Evolutionary conservation across 2,888 invertebrate species (phyloP).

Genomic region (Lordiphosa andalusiaca): DNA sequence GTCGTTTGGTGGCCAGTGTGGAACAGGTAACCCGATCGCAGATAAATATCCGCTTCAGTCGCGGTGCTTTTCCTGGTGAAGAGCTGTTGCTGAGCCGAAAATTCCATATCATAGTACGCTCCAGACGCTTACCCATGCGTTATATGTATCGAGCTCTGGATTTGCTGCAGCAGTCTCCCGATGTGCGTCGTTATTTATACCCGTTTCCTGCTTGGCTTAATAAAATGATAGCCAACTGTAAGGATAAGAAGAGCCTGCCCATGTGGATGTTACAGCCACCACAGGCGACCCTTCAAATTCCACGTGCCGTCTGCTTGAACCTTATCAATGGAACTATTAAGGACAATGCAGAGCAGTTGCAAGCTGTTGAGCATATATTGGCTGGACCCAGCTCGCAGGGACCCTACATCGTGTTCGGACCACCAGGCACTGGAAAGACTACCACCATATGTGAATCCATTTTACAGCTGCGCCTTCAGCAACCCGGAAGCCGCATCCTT

Average conservation of each 20-base stretch:
- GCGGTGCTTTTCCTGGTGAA: background rate
- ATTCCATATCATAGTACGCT: conserved; percentile 58
- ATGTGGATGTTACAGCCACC: conserved; percentile 3
- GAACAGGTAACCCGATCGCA: conserved; percentile 43
- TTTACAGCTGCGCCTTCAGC: conserved; percentile 82
- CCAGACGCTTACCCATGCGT: conserved; percentile 54
- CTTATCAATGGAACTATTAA: conserved; percentile 78
- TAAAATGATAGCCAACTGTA: conserved; percentile 6
- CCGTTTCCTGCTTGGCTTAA: conserved; percentile 43
- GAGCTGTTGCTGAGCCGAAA: background rate
- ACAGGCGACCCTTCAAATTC: background rate
- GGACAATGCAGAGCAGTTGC: conserved; percentile 83
- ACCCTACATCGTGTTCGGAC: conserved; percentile 94
- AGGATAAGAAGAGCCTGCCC: background rate
- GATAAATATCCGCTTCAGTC: conserved; percentile 31
- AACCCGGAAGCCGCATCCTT: conserved; percentile 81
- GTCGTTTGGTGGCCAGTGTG: conserved; percentile 46
- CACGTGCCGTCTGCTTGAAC: accelerated
- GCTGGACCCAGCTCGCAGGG: conserved; percentile 83
- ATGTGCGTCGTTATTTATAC: conserved; percentile 59
- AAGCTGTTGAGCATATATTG: conserved; percentile 86
- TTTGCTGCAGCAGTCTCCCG: conserved; percentile 35
- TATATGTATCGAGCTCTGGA: conserved; percentile 70
- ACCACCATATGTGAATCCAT: conserved; percentile 87
- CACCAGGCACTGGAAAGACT: conserved; percentile 91